Conservation (phyloP, 2,113 vertebrate genomes). For the Seriola dumerili region DNA sequence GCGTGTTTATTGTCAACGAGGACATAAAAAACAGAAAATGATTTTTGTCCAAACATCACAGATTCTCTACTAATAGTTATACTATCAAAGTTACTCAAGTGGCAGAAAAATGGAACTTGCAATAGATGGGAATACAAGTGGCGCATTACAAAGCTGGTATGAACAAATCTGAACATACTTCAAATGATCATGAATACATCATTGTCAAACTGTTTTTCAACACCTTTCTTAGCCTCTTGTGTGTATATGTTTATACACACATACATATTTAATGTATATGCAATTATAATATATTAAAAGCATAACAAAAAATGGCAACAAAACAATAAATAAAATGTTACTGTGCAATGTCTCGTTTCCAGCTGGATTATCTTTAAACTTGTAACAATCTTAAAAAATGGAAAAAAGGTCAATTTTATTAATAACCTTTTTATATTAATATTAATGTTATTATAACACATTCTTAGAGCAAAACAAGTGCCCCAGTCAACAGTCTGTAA, state of each 20-base stretch:
- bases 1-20: conserved; percentile 85
- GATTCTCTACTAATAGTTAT: conserved; percentile 76
- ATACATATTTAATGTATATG: conserved; percentile 74
- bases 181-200: conserved; percentile 75
- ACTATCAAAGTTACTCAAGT: conserved; percentile 76
- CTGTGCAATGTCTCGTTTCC: conserved; percentile 81
- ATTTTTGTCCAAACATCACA: conserved; percentile 77
- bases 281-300: conserved; percentile 83
- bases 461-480: conserved; percentile 82
- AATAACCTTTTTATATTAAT: conserved; percentile 79
- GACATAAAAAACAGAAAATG: conserved; percentile 82
- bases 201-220: conserved; percentile 64
- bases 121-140: conserved; percentile 75
- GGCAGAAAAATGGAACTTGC: conserved; percentile 69
- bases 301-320: conserved; percentile 79
- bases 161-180: conserved; percentile 78
- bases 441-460: conserved; percentile 83
- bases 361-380: conserved; percentile 80
- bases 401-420: conserved; percentile 69
- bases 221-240: conserved; percentile 68
- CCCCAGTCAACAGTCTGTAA: conserved; percentile 80
- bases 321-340: conserved; percentile 87
- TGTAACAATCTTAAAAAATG: conserved; percentile 74
- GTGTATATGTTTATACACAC: conserved; percentile 64
- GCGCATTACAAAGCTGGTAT: conserved; percentile 78